Evolutionary conservation across 2,797 vertebrate genomes (phyloP).

Genomic region (Falco cherrug): DNA sequence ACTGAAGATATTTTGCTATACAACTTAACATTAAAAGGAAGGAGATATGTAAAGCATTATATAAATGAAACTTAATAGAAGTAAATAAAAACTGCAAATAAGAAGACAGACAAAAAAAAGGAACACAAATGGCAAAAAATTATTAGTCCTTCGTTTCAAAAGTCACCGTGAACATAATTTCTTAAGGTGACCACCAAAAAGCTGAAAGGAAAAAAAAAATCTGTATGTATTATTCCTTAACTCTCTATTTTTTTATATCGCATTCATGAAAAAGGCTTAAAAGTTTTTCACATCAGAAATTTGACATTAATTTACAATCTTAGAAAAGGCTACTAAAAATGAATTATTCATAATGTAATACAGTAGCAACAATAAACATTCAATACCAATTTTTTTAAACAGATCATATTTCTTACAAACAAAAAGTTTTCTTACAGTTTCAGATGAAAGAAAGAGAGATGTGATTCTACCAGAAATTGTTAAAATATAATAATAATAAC

Average conservation of each 20-base stretch:
- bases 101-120: not conserved
- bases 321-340: slow-evolving; percentile 19
- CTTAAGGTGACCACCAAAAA: not conserved
- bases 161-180: not conserved
- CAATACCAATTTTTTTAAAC: not conserved
- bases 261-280: not conserved
- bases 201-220: not conserved
- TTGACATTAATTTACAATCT: not conserved
- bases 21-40: not conserved
- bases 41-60: not conserved
- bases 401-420: not conserved
- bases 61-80: not conserved
- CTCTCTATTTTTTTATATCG: not conserved
- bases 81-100: not conserved
- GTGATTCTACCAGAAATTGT: slow-evolving; percentile 30
- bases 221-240: not conserved
- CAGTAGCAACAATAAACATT: slow-evolving; percentile 22
- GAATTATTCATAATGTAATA: not conserved
- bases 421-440: slow-evolving; percentile 29
- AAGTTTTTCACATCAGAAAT: slow-evolving; percentile 18
- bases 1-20: not conserved
- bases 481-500: slow-evolving; percentile 53
- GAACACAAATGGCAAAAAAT: not conserved
- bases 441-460: slow-evolving; percentile 24
- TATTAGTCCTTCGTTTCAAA: not conserved